Conservation (phyloP, 92 coral and sea anemone genomes). For the Meandrina meandrites region DNA sequence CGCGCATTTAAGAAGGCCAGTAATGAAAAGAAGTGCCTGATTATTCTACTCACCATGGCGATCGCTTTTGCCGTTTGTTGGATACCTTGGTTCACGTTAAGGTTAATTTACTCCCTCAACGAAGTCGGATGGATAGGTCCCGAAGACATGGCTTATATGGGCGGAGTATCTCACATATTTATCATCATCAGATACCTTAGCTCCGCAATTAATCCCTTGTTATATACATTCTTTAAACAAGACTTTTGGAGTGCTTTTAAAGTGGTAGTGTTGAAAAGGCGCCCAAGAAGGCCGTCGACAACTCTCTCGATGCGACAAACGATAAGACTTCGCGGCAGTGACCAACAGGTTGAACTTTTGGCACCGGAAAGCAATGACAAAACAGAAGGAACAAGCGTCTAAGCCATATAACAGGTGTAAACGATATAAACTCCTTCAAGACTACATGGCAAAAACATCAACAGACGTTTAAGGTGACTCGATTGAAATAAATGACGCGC, state of each 20-base stretch:
- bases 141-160: neutral
- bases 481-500: too few species aligned
- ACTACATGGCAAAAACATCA: neutral
- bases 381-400: neutral
- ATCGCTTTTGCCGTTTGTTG: conserved; percentile 25
- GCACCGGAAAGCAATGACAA: neutral
- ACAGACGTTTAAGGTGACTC: neutral
- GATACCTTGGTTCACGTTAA: conserved; percentile 34
- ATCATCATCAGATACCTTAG: conserved; percentile 32
- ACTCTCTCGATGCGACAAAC: neutral
- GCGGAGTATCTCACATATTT: neutral
- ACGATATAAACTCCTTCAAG: neutral
- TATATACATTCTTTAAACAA: conserved; percentile 43
- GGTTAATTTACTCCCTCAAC: neutral
- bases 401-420: neutral
- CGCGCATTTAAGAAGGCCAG: conserved; percentile 17
- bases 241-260: conserved; percentile 40
- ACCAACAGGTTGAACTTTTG: neutral
- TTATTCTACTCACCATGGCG: conserved; percentile 35
- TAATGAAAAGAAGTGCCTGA: conserved; percentile 28
- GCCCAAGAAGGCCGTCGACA: neutral
- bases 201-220: conserved; percentile 33
- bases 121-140: neutral
- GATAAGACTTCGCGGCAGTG: neutral
- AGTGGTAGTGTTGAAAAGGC: conserved; percentile 6